phyloP scores from a whole-genome alignment of 2,113 vertebrate genomes.

The Cathartes aura region DNA sequence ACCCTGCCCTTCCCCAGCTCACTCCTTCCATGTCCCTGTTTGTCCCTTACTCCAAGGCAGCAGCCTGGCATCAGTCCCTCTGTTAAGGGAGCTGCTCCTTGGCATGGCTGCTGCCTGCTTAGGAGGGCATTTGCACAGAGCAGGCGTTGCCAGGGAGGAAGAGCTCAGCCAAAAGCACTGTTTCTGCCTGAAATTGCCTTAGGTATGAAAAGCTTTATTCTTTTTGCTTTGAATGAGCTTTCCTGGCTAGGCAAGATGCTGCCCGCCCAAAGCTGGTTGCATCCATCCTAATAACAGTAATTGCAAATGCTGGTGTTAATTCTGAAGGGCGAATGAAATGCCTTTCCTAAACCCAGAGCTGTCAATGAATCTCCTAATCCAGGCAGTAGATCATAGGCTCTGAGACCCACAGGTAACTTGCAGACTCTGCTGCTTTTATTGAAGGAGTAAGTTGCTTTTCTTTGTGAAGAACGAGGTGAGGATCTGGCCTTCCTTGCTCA shows the following conservation, averaged over 20 bases:
- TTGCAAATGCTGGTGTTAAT: background rate
- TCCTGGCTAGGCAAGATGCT: background rate
- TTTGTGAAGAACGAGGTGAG: background rate
- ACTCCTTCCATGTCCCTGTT: background rate
- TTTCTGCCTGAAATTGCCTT: background rate
- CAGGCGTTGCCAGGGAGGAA: background rate
- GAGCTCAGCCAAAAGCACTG: background rate
- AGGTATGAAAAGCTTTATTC: background rate
- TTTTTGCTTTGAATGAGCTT: background rate
- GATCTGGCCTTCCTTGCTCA: background rate
- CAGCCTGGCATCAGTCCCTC: background rate
- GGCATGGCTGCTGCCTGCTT: background rate
- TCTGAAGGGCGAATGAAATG: background rate
- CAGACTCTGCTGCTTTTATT: background rate
- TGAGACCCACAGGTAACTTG: background rate
- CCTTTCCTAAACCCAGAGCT: background rate
- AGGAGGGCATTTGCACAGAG: background rate
- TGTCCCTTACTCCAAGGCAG: background rate
- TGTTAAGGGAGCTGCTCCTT: background rate
- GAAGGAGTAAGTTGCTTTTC: constrained; percentile 25
- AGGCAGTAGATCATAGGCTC: background rate
- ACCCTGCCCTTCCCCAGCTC: background rate
- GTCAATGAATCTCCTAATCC: constrained; percentile 3
- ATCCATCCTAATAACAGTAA: background rate
- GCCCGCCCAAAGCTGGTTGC: background rate